Base-by-base conservation (phyloP, 2,113 vertebrate genomes). In the Vulpes ferrilata region DNA sequence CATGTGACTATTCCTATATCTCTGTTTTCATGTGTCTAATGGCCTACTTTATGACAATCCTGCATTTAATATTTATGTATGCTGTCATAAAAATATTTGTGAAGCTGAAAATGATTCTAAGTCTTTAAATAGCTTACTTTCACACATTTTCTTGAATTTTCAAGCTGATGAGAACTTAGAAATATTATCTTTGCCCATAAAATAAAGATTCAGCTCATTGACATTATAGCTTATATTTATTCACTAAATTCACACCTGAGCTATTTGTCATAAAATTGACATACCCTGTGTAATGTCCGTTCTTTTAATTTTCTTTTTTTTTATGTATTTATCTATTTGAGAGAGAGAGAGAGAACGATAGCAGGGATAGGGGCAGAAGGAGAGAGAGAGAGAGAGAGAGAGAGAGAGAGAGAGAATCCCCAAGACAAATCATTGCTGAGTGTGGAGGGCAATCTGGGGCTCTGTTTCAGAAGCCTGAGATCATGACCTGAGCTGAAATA, bases 71-170 rank as follows among this genome's bases (percentile, higher is more conserved):
- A n/a, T 86, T 81, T 95, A 69, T 76, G 32, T 81, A 11, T 64
- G 11, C 22, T 94, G 19, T 87, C 35, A 69, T 87, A 95, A 90
- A 86, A 95, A 67, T 90, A 71, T 88, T 59, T 78, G 9, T 85
- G 51, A 92, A 65, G 11, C 43, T 86, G 25, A 74, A 93, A 88
- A 43, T 83, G 4, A 51, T 81, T 88, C 53, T 64, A 38, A 57
- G 32, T 89, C 48, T 93, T 96, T 43, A 65, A 48, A 55, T 30
- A 4, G 9, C 15, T 79, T 53, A 67, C 87, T 92, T 92, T 78
- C 15, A 55, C 57, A 76, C 16, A 32, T 62, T 86, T 16, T 78
- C 27, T 86, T 95, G 35, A 93, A 17, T 94, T 15, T 85, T 71
- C 69, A 85, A 85, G 81, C 19, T 92, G 4, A 48, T 79, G 80